These are phyloP conservation scores for Penaeus japonicus DNA, from an alignment of 1,140 invertebrate species.

Conservation along the genomic window DNA sequence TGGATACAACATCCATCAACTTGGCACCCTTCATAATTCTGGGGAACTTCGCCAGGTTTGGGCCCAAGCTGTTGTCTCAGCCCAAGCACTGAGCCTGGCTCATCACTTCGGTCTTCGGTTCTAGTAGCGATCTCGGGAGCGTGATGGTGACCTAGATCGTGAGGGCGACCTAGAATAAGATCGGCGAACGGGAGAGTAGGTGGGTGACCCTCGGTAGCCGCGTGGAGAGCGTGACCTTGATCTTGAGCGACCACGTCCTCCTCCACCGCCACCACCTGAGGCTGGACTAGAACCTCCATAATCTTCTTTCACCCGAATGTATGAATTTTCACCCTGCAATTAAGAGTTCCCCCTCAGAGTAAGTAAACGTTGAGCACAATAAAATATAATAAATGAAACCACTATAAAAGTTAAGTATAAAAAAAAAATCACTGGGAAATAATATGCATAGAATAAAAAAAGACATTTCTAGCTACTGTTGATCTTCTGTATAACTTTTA, in stretches of 20 bases:
- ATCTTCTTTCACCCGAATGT: slow-evolving; percentile 95
- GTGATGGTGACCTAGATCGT: slow-evolving; percentile 78
- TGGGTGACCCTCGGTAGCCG: slow-evolving; percentile 75
- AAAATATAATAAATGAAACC: no score
- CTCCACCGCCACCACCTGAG: slow-evolving; percentile 66
- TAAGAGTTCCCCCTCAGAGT: slow-evolving; percentile 32
- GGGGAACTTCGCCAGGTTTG: neutral
- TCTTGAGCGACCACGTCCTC: slow-evolving; percentile 62
- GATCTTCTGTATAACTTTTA: neutral
- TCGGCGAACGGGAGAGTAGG: slow-evolving; percentile 76
- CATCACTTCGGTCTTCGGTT: neutral
- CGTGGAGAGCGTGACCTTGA: slow-evolving; percentile 75
- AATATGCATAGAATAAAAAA: slow-evolving; percentile 2
- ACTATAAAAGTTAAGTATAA: no score
- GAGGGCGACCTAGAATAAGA: slow-evolving; percentile 67
- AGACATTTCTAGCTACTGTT: neutral
- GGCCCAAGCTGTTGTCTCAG: neutral
- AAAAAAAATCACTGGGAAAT: slow-evolving; percentile 9
- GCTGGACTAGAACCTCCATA: slow-evolving; percentile 76
- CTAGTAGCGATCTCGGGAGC: slow-evolving; percentile 70
- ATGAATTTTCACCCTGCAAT: slow-evolving; percentile 90
- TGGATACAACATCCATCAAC: neutral
- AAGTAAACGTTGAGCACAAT: neutral
- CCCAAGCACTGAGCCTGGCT: neutral
- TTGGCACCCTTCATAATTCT: neutral